Conservation (phyloP, 1,140 invertebrate genomes). For the Hetaerina americana region DNA sequence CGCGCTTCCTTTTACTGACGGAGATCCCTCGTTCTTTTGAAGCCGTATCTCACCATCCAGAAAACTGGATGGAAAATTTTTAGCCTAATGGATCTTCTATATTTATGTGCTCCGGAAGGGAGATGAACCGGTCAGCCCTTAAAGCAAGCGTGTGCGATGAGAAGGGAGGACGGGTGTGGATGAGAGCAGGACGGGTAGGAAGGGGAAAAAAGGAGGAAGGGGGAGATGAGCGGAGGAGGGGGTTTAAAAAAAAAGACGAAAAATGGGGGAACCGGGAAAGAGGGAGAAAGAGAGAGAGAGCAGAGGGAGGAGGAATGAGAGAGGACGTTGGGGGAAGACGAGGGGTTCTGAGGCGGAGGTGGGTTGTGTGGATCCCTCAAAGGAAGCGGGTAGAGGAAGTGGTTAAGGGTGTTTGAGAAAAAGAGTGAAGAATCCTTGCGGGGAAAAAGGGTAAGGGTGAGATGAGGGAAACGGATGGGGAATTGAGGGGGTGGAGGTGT, state of each 20-base stretch:
- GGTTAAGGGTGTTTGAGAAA: no score
- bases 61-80: background rate
- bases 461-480: no score
- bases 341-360: no score
- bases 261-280: constrained; percentile 4
- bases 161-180: background rate
- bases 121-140: background rate
- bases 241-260: constrained; percentile 7
- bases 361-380: no score
- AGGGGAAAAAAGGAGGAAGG: constrained; percentile 17
- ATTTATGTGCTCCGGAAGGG: background rate
- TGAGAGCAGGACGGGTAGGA: constrained; percentile 16
- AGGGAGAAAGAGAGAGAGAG: constrained; percentile 12
- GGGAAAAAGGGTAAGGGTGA: no score
- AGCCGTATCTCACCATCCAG: background rate
- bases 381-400: no score
- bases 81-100: background rate
- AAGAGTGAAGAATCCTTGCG: no score
- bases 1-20: background rate
- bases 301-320: no score
- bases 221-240: constrained; percentile 8
- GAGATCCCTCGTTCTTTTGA: background rate
- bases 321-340: no score
- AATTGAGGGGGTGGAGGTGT: no score
- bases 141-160: background rate